These are phyloP conservation scores for Mionectes macconnelli DNA, from an alignment of 2,113 vertebrate genomes.

Conservation along the genomic window DNA sequence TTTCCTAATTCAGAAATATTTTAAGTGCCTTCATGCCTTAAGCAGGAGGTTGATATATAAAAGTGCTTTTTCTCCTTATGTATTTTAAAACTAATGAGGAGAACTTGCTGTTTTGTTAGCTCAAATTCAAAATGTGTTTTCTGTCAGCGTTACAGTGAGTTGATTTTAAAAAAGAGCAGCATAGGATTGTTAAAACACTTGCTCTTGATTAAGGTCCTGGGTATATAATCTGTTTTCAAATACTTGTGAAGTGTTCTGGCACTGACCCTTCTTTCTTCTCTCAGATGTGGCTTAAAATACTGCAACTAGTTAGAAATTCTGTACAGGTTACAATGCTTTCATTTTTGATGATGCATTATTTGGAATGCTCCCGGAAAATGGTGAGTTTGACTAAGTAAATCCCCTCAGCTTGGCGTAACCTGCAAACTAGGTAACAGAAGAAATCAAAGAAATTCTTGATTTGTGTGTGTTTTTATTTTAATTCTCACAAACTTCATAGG, in stretches of 20 bases:
- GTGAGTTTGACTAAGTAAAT: not conserved
- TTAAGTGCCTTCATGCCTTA: not conserved
- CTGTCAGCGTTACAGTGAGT: not conserved
- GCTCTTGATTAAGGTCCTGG: not conserved
- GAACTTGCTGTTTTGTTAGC: not conserved
- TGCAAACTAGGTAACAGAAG: not conserved
- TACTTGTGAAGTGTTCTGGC: not conserved
- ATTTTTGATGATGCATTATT: not conserved
- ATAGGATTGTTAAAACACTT: not conserved
- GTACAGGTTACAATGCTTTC: not conserved
- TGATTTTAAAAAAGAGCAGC: not conserved
- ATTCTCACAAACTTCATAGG: not conserved
- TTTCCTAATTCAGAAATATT: not conserved
- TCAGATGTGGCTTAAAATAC: not conserved
- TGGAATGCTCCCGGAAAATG: not conserved
- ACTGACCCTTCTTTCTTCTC: not conserved
- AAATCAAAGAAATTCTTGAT: not conserved
- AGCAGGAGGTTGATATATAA: not conserved
- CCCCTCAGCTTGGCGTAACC: not conserved
- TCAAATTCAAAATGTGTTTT: not conserved
- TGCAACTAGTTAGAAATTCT: not conserved
- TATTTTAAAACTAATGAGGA: not conserved
- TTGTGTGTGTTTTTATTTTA: not conserved
- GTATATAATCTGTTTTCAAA: not conserved
- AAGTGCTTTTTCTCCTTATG: not conserved